A percentile compares a stretch with the other conserved stretches of the same genome.
Evolutionary conservation across 2,113 vertebrate species (phyloP).

Genomic region (Platysternon megacephalum): DNA sequence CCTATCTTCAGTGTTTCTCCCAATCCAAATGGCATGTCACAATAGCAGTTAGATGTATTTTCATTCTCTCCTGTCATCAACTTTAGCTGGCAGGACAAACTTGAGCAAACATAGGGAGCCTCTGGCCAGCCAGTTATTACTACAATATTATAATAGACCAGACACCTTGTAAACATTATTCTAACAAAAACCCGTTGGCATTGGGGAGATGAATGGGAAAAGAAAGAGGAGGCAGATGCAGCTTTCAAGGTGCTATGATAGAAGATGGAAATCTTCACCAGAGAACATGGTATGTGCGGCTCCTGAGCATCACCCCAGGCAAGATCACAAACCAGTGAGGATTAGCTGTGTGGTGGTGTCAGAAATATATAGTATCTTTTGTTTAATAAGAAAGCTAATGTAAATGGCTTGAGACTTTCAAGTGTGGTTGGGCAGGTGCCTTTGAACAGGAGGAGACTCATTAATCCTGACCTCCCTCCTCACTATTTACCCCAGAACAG

Average conservation of each 20-base stretch:
- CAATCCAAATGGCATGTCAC: slow-evolving; percentile 56
- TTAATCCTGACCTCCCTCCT: not conserved
- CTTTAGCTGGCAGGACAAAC: slow-evolving; percentile 69
- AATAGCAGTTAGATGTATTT: slow-evolving; percentile 57
- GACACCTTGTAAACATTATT: slow-evolving; percentile 54
- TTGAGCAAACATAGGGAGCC: slow-evolving; percentile 63
- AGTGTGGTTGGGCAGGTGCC: not conserved
- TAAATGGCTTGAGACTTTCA: not conserved
- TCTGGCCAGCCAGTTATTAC: slow-evolving; percentile 19
- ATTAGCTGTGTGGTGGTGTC: not conserved
- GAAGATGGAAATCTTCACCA: not conserved
- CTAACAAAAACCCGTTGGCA: not conserved
- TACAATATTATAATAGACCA: slow-evolving; percentile 52
- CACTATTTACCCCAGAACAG: not conserved
- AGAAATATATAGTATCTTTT: not conserved
- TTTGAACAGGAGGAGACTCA: not conserved
- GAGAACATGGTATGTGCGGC: not conserved
- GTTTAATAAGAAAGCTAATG: not conserved
- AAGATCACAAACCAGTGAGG: not conserved
- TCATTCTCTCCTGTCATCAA: slow-evolving; percentile 53
- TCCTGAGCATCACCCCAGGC: not conserved
- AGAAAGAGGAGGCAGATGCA: not conserved
- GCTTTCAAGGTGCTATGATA: not conserved
- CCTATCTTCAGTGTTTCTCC: not conserved
- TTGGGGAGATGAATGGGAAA: not conserved